A percentile compares a stretch with the other conserved stretches of the same genome.
These are phyloP conservation scores for Pachydiplax longipennis DNA, from an alignment of 2,888 invertebrate genomes.

Conservation along the genomic window DNA sequence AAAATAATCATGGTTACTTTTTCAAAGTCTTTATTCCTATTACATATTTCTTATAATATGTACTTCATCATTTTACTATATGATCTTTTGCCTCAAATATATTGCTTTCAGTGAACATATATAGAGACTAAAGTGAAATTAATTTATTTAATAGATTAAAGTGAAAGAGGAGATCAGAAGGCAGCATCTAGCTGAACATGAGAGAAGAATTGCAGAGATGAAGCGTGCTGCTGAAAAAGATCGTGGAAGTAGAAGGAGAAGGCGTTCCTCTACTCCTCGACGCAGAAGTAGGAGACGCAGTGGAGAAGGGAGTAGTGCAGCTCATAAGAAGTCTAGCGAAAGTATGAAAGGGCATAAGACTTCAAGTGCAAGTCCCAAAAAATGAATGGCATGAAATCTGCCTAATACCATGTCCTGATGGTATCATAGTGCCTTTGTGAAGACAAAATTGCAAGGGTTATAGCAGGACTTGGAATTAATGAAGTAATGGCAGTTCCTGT, in stretches of 20 bases:
- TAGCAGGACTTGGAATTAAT: slow-evolving; percentile 6
- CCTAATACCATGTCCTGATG: not conserved
- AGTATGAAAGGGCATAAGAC: slow-evolving; percentile 10
- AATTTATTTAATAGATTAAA: slow-evolving; percentile 71
- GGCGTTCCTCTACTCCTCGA: slow-evolving; percentile 7
- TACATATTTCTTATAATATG: too few species aligned
- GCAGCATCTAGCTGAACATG: slow-evolving; percentile 87
- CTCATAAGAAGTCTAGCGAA: not conserved
- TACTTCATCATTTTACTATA: too few species aligned
- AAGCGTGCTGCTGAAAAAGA: slow-evolving; percentile 62
- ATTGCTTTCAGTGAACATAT: too few species aligned
- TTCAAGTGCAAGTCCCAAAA: slow-evolving; percentile 29
- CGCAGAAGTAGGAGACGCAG: slow-evolving; percentile 30
- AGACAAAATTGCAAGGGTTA: not conserved
- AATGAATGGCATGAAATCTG: not conserved
- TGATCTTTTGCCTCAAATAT: too few species aligned
- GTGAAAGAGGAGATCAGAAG: slow-evolving; percentile 87
- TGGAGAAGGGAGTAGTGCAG: slow-evolving; percentile 31
- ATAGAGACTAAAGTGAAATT: too few species aligned
- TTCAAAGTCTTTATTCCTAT: too few species aligned
- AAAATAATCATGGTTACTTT: too few species aligned
- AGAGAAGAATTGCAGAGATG: slow-evolving; percentile 78
- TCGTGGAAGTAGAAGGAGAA: not conserved
- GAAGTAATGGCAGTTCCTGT: not conserved
- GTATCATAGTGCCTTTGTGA: slow-evolving; percentile 9